A percentile compares a stretch with the other conserved stretches of the same genome.
Conservation (phyloP, 1,140 invertebrate species). For the Temnothorax curvispinosus region DNA sequence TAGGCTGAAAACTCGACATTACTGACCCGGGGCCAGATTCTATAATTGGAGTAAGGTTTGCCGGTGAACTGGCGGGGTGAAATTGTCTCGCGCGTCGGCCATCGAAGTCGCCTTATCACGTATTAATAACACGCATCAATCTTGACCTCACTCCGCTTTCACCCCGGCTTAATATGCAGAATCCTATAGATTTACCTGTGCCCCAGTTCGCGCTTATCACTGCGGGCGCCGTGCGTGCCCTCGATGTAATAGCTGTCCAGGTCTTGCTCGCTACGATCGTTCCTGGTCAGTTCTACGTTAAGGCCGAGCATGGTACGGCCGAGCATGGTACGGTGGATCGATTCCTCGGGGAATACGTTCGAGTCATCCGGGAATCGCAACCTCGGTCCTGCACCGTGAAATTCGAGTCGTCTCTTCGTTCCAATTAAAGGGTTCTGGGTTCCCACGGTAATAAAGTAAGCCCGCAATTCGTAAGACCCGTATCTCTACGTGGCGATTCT, state of each 20-base stretch:
- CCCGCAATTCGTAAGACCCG: not conserved
- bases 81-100: not conserved
- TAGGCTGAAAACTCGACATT: conserved; percentile 23
- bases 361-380: conserved; percentile 68
- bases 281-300: conserved; percentile 77
- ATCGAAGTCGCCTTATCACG: not conserved
- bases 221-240: conserved; percentile 83
- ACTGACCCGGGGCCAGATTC: conserved; percentile 31
- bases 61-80: not conserved
- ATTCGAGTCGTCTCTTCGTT: conserved; percentile 20
- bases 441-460: not conserved
- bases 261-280: conserved; percentile 86
- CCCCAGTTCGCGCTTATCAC: conserved; percentile 86
- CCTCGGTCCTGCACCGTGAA: conserved; percentile 65
- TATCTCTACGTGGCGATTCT: not conserved
- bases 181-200: conserved; percentile 86
- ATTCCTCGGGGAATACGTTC: conserved; percentile 64
- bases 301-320: conserved; percentile 63
- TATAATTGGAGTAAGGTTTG: conserved; percentile 43
- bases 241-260: conserved; percentile 87
- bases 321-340: conserved; percentile 59
- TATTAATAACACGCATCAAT: conserved; percentile 6
- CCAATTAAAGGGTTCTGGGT: not conserved
- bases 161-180: conserved; percentile 12
- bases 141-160: not conserved